phyloP scores from a whole-genome alignment of 2,888 invertebrate genomes.

The Masnerella sp. region DNA sequence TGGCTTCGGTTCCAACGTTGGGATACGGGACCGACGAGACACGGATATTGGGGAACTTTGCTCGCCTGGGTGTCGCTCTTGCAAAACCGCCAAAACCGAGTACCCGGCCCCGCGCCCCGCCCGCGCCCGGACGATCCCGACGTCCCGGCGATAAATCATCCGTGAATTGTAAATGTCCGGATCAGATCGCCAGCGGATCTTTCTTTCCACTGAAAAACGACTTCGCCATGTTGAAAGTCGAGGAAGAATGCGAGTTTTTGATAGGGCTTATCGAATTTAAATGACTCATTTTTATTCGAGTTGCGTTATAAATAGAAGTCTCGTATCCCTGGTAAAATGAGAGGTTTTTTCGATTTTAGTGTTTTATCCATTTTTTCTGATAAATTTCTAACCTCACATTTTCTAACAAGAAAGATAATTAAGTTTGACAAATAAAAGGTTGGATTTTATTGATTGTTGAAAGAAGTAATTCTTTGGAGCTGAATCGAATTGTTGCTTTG shows the following conservation, averaged over 20 bases:
- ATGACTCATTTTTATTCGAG: constrained; percentile 36
- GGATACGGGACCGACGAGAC: constrained; percentile 43
- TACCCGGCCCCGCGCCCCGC: constrained; percentile 31
- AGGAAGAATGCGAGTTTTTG: constrained; percentile 49
- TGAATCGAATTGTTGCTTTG: no score
- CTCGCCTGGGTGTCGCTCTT: constrained; percentile 58
- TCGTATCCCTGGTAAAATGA: no score
- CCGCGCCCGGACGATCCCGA: constrained; percentile 32
- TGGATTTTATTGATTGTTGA: no score
- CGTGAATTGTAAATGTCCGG: constrained; percentile 73
- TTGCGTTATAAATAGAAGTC: background rate
- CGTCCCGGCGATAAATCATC: constrained; percentile 72
- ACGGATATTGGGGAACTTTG: constrained; percentile 71
- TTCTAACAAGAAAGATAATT: no score
- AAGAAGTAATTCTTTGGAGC: no score
- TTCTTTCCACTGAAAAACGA: constrained; percentile 46
- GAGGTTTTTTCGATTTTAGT: no score
- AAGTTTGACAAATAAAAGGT: no score
- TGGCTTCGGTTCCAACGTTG: constrained; percentile 67
- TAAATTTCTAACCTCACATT: no score
- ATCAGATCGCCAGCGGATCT: constrained; percentile 66
- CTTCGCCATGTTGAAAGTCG: constrained; percentile 53
- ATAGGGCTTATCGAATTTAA: constrained; percentile 36
- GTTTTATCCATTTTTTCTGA: no score
- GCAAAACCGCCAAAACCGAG: constrained; percentile 57